These are phyloP conservation scores for Pseudomyrmex concolor DNA, from an alignment of 1,140 invertebrate species.

Conservation along the genomic window DNA sequence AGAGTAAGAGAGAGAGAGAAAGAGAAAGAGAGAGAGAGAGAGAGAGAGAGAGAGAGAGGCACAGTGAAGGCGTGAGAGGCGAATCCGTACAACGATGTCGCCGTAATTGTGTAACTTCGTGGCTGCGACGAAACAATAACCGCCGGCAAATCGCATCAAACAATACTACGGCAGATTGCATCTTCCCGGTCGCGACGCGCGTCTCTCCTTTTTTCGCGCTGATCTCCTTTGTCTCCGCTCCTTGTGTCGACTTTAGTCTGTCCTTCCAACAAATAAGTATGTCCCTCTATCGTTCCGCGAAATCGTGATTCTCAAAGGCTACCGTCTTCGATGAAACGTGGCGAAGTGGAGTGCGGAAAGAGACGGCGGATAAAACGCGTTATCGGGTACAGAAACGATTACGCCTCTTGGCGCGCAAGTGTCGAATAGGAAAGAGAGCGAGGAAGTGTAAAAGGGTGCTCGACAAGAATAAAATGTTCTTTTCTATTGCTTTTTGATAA, in stretches of 20 bases:
- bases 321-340: conserved; percentile 41
- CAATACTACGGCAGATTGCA: conserved; percentile 66
- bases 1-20: neutral
- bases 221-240: neutral
- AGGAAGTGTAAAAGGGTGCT: conserved; percentile 28
- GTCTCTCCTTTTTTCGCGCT: conserved; percentile 22
- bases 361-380: conserved; percentile 38
- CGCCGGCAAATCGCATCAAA: conserved; percentile 66
- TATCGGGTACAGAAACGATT: conserved; percentile 68
- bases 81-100: conserved; percentile 48
- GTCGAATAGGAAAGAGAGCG: conserved; percentile 31
- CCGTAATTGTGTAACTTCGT: conserved; percentile 69
- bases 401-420: conserved; percentile 40
- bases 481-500: conserved; percentile 62
- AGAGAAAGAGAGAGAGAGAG: neutral
- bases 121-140: conserved; percentile 69
- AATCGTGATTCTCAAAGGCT: conserved; percentile 61
- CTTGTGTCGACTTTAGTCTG: conserved; percentile 26
- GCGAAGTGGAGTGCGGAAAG: neutral
- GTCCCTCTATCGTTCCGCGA: conserved; percentile 42
- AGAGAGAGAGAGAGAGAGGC: neutral
- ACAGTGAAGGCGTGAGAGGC: conserved; percentile 9
- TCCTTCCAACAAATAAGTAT: conserved; percentile 56
- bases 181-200: conserved; percentile 42
- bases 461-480: conserved; percentile 34